Evolutionary conservation across 2,797 vertebrate genomes (phyloP).

Genomic region (Lophotriccus pileatus): DNA sequence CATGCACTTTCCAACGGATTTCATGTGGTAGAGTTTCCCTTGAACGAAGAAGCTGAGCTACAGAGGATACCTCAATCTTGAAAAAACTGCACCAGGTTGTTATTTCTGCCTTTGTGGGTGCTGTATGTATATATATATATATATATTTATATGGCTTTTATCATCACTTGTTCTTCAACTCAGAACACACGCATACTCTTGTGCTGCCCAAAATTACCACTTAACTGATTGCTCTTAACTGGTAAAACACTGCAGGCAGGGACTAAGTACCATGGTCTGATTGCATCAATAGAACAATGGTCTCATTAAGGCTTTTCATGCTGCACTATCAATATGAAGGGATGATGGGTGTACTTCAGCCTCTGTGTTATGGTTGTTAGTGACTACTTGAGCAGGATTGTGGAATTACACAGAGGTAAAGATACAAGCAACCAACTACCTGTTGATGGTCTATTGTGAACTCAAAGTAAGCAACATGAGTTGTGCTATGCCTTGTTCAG

Average conservation of each 20-base stretch:
- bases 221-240: background rate
- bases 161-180: background rate
- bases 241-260: background rate
- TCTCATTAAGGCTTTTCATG: background rate
- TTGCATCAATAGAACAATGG: background rate
- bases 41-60: background rate
- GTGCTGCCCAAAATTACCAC: background rate
- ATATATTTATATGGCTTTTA: background rate
- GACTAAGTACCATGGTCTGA: accelerated
- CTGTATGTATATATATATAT: background rate
- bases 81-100: background rate
- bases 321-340: background rate
- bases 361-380: background rate
- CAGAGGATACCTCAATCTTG: background rate
- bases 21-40: background rate
- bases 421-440: background rate
- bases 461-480: background rate
- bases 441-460: background rate
- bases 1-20: background rate
- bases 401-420: background rate
- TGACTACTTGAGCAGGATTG: background rate
- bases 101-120: background rate
- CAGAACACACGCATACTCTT: background rate
- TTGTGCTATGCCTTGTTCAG: background rate
- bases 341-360: background rate